Evolutionary conservation across 2,797 vertebrate genomes (phyloP).

Genomic region (Phyllotis vaccarum): DNA sequence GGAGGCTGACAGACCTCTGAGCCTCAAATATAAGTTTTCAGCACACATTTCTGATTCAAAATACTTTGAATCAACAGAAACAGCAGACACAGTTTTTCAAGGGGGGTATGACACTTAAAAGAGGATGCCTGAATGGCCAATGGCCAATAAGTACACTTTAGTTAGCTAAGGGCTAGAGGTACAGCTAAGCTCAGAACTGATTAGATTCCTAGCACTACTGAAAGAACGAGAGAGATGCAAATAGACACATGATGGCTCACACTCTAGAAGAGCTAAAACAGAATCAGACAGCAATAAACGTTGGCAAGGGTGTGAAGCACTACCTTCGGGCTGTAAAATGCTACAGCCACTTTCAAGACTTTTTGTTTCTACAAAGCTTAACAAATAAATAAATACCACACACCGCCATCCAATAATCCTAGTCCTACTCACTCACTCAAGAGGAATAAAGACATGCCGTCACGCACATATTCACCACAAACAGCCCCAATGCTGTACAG

Average conservation of each 20-base stretch:
- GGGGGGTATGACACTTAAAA: background rate
- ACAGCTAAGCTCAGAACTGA: background rate
- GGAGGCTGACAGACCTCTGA: background rate
- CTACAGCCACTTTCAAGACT: background rate
- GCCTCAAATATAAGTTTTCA: background rate
- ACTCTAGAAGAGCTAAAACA: background rate
- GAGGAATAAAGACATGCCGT: constrained; percentile 27
- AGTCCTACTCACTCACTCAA: background rate
- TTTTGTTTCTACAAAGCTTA: background rate
- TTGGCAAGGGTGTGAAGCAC: background rate
- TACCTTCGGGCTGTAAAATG: background rate
- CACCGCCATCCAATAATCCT: background rate
- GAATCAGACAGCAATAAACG: background rate
- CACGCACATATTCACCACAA: background rate
- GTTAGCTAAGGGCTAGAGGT: background rate
- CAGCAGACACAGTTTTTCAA: background rate
- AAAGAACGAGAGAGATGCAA: constrained; percentile 13
- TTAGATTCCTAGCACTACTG: background rate
- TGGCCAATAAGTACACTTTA: background rate
- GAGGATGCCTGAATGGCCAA: background rate
- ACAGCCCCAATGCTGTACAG: background rate
- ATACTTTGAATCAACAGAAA: background rate
- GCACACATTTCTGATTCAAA: constrained; percentile 6
- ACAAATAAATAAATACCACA: background rate
- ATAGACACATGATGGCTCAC: background rate